Percentiles rank a stretch among this genome's conserved stretches.
phyloP scores from a whole-genome alignment of 1,140 invertebrate species.

The Pogonomyrmex californicus region DNA sequence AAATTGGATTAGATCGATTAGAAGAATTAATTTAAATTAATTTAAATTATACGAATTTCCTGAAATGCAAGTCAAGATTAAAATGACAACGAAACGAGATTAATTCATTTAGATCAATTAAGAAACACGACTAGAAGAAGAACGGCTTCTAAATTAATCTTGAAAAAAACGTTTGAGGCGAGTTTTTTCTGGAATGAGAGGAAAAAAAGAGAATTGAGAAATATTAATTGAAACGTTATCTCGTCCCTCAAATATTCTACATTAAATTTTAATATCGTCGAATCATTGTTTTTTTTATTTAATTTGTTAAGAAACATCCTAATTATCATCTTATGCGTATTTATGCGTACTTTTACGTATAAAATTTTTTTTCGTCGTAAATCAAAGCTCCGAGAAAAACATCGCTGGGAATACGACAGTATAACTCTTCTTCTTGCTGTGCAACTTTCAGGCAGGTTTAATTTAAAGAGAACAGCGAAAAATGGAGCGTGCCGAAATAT shows the following conservation, averaged over 20 bases:
- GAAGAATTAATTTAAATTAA: conserved; percentile 1
- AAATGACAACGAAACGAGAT: neutral
- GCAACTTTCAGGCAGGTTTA: neutral
- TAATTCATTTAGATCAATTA: conserved; percentile 77
- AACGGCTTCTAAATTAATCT: conserved; percentile 18
- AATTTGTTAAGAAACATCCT: neutral
- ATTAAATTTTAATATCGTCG: neutral
- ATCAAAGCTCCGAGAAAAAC: neutral
- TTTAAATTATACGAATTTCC: conserved; percentile 64
- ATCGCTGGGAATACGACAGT: neutral
- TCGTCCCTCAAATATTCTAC: conserved; percentile 2
- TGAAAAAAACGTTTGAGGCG: neutral
- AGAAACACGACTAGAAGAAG: conserved; percentile 10
- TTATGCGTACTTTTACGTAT: neutral
- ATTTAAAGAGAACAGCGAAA: conserved; percentile 28
- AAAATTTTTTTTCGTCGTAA: neutral
- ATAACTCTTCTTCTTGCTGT: conserved; percentile 16
- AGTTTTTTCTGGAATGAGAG: conserved; percentile 25
- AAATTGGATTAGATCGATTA: conserved; percentile 51
- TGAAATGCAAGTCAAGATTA: conserved; percentile 64
- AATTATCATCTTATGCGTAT: neutral
- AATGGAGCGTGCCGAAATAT: conserved; percentile 12
- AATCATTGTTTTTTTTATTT: neutral
- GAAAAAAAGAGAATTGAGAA: conserved; percentile 9
- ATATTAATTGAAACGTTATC: conserved; percentile 50